phyloP scores from a whole-genome alignment of 2,797 vertebrate species.

The Phalloptychus januarius region DNA sequence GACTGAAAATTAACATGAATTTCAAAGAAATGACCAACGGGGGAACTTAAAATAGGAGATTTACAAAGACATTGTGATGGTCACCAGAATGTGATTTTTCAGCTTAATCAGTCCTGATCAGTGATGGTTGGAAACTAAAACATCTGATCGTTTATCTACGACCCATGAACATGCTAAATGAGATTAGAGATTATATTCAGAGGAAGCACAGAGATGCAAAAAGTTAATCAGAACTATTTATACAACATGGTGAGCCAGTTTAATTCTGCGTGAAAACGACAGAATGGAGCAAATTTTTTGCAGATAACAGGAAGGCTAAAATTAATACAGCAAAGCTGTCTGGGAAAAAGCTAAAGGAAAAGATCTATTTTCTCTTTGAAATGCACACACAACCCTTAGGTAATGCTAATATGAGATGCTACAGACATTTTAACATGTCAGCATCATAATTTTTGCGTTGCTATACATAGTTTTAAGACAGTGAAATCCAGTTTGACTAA shows the following conservation, averaged over 20 bases:
- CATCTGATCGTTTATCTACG: background rate
- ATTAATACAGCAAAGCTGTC: background rate
- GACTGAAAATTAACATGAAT: background rate
- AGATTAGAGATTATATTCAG: background rate
- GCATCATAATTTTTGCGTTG: background rate
- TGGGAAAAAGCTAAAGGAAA: background rate
- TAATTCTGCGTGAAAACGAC: background rate
- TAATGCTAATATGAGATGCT: background rate
- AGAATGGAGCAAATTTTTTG: background rate
- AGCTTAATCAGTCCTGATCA: background rate
- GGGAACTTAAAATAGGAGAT: background rate
- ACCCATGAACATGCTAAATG: background rate
- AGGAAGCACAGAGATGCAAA: background rate
- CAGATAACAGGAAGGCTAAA: background rate
- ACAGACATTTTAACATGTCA: background rate
- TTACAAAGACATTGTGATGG: background rate
- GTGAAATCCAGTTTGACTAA: background rate
- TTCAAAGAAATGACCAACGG: background rate
- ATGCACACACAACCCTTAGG: background rate
- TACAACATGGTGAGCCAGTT: background rate
- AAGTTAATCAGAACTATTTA: background rate
- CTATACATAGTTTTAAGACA: background rate
- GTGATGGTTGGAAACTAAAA: background rate
- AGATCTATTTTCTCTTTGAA: background rate
- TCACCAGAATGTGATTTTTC: background rate